Conservation (phyloP, 2,888 invertebrate species). For the Cheilosia vernalis region DNA sequence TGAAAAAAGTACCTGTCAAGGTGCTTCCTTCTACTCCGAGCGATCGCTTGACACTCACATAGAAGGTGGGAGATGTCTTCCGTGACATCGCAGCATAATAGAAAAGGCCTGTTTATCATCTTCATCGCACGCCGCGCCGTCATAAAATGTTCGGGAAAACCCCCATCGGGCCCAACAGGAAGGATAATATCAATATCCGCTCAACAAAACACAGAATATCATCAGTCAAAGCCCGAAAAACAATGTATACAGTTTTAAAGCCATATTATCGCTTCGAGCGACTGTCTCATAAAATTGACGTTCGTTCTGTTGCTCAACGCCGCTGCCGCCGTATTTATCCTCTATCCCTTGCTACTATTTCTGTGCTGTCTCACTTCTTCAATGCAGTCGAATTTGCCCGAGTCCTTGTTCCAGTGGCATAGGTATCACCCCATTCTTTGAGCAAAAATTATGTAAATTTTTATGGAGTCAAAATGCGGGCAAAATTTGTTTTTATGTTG, state of each 20-base stretch:
- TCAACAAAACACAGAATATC: slow-evolving; percentile 59
- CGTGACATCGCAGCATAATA: too few species aligned
- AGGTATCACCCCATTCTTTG: neutral
- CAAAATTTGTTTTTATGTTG: slow-evolving; percentile 65
- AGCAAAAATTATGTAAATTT: slow-evolving; percentile 67
- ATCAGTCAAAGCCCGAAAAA: slow-evolving; percentile 66
- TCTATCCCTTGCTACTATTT: slow-evolving; percentile 1
- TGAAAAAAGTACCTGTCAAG: too few species aligned
- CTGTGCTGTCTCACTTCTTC: neutral
- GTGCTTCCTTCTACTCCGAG: too few species aligned
- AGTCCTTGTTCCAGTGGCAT: neutral
- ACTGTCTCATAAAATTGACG: slow-evolving; percentile 63
- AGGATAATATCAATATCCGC: slow-evolving; percentile 70
- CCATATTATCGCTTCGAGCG: slow-evolving; percentile 58
- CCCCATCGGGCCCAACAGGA: slow-evolving; percentile 24
- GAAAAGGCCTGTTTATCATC: too few species aligned
- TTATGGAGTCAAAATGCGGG: slow-evolving; percentile 66
- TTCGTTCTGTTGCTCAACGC: slow-evolving; percentile 21
- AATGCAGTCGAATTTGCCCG: slow-evolving; percentile 6
- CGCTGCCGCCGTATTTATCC: neutral
- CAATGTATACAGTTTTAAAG: slow-evolving; percentile 60
- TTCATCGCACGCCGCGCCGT: slow-evolving; percentile 14
- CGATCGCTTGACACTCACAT: too few species aligned
- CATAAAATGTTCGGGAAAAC: slow-evolving; percentile 9
- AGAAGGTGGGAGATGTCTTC: too few species aligned